Conservation (phyloP, 2,113 vertebrate genomes). For the Gambusia holbrooki region DNA sequence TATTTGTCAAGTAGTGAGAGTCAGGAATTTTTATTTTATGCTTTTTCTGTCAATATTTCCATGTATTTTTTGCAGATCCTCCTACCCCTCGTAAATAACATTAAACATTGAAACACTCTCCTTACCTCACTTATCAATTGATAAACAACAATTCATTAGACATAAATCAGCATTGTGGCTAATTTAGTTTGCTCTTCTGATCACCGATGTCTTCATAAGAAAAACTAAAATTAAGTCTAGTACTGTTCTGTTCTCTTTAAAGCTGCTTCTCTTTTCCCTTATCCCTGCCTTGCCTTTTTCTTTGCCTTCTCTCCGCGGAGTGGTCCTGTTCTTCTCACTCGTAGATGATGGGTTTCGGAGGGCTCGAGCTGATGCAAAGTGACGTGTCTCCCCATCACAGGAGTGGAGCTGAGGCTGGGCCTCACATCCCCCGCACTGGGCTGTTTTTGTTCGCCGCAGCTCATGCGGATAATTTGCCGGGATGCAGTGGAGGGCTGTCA, state of each 20-base stretch:
- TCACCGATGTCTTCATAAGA: neutral
- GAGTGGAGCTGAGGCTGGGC: constrained; percentile 71
- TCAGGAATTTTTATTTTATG: too few species aligned
- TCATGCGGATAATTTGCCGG: constrained; percentile 83
- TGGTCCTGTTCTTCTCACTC: constrained; percentile 72
- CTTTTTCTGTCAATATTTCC: too few species aligned
- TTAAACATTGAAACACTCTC: too few species aligned
- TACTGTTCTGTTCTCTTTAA: neutral
- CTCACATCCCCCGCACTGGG: constrained; percentile 77
- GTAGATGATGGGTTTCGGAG: constrained; percentile 74
- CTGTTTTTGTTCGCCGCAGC: constrained; percentile 82
- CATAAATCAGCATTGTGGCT: neutral
- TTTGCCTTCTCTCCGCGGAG: constrained; percentile 57
- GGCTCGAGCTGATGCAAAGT: constrained; percentile 79
- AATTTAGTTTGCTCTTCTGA: neutral
- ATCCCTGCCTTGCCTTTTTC: neutral
- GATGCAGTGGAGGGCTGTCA: constrained; percentile 84
- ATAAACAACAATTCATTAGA: neutral
- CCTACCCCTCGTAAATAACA: too few species aligned
- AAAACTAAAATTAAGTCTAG: neutral
- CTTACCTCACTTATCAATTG: neutral
- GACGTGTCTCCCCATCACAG: constrained; percentile 77
- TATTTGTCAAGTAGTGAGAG: too few species aligned
- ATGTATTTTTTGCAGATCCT: too few species aligned
- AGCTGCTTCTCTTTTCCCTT: neutral